A percentile compares a stretch with the other conserved stretches of the same genome.
phyloP scores from a whole-genome alignment of 2,113 vertebrate genomes.

The Tretioscincus oriximinensis region DNA sequence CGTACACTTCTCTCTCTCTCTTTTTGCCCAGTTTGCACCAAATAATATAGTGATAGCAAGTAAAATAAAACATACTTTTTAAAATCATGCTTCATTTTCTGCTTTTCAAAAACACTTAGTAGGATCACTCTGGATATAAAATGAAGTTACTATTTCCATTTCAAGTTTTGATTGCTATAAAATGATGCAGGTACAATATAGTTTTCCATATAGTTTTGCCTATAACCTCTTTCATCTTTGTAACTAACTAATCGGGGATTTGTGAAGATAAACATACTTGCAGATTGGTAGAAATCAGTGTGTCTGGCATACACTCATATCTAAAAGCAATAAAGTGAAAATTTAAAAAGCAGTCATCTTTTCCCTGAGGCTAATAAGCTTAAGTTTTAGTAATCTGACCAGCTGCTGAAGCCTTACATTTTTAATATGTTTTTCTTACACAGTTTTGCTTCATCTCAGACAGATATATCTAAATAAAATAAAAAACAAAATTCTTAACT shows the following conservation, averaged over 20 bases:
- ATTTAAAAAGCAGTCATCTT: slow-evolving; percentile 56
- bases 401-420: slow-evolving; percentile 63
- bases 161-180: slow-evolving; percentile 27
- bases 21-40: too few species aligned
- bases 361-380: slow-evolving; percentile 62
- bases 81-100: neutral
- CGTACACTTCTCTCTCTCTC: too few species aligned
- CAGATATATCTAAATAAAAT: slow-evolving; percentile 23
- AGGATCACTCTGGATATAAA: neutral
- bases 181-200: slow-evolving; percentile 32
- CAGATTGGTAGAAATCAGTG: slow-evolving; percentile 50
- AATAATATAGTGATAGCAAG: too few species aligned
- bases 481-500: neutral
- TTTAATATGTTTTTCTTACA: slow-evolving; percentile 49
- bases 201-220: slow-evolving; percentile 33
- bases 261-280: slow-evolving; percentile 45
- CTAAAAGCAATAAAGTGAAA: slow-evolving; percentile 52
- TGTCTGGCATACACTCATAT: slow-evolving; percentile 21
- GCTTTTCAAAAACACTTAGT: slow-evolving; percentile 13
- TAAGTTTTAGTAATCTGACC: slow-evolving; percentile 65
- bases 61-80: neutral
- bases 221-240: slow-evolving; percentile 40
- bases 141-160: slow-evolving; percentile 4
- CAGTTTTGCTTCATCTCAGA: slow-evolving; percentile 62
- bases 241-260: slow-evolving; percentile 52